Base-by-base conservation (phyloP, 2,888 invertebrate genomes). In the Plebejus anna region DNA sequence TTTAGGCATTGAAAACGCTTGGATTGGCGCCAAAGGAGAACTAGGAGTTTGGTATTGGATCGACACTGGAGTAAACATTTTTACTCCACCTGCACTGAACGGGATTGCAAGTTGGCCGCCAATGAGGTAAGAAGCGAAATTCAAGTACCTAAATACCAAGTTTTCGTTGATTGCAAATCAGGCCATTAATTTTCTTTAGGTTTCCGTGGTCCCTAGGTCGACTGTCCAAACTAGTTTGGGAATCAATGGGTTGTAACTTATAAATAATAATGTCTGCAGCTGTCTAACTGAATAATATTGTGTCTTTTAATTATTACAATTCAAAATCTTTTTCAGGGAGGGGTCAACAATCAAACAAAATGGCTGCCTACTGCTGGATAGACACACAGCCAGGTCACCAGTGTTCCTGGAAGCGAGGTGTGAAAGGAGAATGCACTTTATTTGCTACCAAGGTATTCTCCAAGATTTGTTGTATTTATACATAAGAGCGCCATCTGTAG, bases 401-500 rank as follows among this genome's bases (percentile, higher is more conserved):
- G 88, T 91, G 1, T 95, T 95, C 79, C 80, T 94, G 70, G 94
- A 94, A 79, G 89, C 92, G 0, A 82, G 91, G 0, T 95, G 94
- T 77, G 92, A 94, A 70, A 84, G 94, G 75, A 91, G 88, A 78
- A 91, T 94, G 86, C 90, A 92, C 78, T 94, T 94, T 57, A 89
- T 95, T 32, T 95, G 95, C 79, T 94, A 94, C 77, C 87, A 90
- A 86, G 87, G 91, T 89, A 82, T 11, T n/a, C 22, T 11, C 7
- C 7, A 1, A 47, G 47, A 13, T 55, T 55, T 55, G 22, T 22
- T 7, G 1, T 0, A n/a, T 57, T 57, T 57, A n/a, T 2, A n/a
- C n/a, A 2, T 57, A 57, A n/a, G 2, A n/a, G n/a, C n/a, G 57
- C 22, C 0, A 22, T 22, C 22, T 22, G 22, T 22, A 22, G 22